These are phyloP conservation scores for Stenurella melanura DNA, from an alignment of 2,888 invertebrate species.

Conservation along the genomic window DNA sequence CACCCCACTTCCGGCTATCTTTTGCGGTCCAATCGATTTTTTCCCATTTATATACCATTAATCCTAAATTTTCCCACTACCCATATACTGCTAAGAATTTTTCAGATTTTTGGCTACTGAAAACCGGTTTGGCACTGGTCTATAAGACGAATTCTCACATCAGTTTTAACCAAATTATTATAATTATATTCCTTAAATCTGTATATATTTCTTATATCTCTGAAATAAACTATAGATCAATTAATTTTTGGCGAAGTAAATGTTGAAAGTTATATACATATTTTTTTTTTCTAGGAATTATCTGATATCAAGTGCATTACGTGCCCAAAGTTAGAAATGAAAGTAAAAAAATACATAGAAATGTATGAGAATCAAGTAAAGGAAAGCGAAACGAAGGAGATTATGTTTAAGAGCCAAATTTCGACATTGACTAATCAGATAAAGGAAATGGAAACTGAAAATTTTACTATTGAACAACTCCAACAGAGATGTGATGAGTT, in stretches of 20 bases:
- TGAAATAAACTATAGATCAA: slow-evolving; percentile 17
- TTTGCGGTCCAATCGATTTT: too few relatives aligned
- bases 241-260: not conserved
- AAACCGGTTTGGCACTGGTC: too few relatives aligned
- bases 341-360: slow-evolving; percentile 52
- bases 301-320: slow-evolving; percentile 47
- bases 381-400: slow-evolving; percentile 48
- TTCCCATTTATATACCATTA: too few relatives aligned
- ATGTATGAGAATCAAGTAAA: slow-evolving; percentile 50
- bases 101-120: too few relatives aligned
- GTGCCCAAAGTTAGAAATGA: slow-evolving; percentile 52
- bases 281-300: slow-evolving; percentile 52
- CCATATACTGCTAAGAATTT: too few relatives aligned
- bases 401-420: slow-evolving; percentile 50
- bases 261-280: too few relatives aligned
- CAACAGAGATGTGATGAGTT: slow-evolving; percentile 49
- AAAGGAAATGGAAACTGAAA: slow-evolving; percentile 45
- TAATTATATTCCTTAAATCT: too few relatives aligned
- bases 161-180: too few relatives aligned
- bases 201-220: not conserved
- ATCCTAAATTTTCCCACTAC: too few relatives aligned
- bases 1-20: too few relatives aligned
- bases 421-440: slow-evolving; percentile 48
- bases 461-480: slow-evolving; percentile 40
- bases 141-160: too few relatives aligned